Evolutionary conservation across 2,113 vertebrate species (phyloP), one percentile per base, ranked within the genome.

Genomic region (Tympanuchus pallidicinctus): DNA sequence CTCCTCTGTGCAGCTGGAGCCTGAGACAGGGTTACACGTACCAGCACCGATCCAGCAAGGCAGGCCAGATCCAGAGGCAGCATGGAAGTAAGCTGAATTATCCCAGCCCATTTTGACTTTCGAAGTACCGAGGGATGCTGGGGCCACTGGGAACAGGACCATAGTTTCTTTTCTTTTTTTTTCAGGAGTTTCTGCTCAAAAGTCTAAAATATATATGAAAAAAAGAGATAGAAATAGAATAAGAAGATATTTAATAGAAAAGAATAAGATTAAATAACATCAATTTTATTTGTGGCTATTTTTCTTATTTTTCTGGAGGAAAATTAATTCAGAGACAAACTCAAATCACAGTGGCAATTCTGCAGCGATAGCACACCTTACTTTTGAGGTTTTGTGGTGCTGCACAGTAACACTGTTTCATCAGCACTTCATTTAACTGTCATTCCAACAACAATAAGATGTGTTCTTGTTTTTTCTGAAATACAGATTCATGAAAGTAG

Each of bases 71-170:
- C 45, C 15, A 13, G 25, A 8, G 30, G 20, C 32, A 34, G 13
- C 3, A 2, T 1, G 1, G 38, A 9, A 78, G 4, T 30, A 20
- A 75, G 21, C 45, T 60, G 38, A 47, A 13, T 32, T 1, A 0
- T 24, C 18, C 19, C 8, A 47, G 5, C 2, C 17, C 19, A 10
- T 45, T 63, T 6, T 43, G 36, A 3, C 21, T 61, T 60, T 72
- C 22, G 21, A 28, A 64, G 45, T 61, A 36, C 10, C 22, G 7
- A 60, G 43, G 32, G 56, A 36, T 76, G 65, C 17, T 0, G 0
- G 43, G 17, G 20, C 5, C 27, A 71, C 32, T 61, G 19, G 13
- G 19, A 50, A 24, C 8, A 72, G 6, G 7, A 56, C 8, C 32
- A 19, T 42, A 34, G 4, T 38, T 64, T 10, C 12, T 36, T 13